Evolutionary conservation across 2,888 invertebrate genomes (phyloP).

Genomic region (Pomacea canaliculata): DNA sequence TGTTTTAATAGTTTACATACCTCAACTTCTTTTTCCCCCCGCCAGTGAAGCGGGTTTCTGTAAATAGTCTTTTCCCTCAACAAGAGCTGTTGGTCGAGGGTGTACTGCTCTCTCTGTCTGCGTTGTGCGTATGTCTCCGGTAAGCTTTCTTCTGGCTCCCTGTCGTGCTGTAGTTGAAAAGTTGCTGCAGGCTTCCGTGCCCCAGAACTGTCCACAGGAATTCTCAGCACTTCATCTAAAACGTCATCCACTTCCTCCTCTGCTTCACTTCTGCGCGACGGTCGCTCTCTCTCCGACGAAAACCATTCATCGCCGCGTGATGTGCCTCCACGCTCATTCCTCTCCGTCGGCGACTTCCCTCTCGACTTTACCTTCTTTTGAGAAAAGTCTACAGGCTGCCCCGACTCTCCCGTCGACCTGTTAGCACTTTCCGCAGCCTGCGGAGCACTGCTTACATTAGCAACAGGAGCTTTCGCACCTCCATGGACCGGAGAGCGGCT

Average conservation of each 20-base stretch:
- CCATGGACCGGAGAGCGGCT: background rate
- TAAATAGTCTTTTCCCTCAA: slow-evolving; percentile 48
- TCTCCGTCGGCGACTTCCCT: background rate
- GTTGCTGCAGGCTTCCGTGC: background rate
- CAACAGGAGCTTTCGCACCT: slow-evolving; percentile 25
- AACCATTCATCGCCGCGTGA: too few relatives aligned
- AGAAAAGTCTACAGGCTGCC: too few relatives aligned
- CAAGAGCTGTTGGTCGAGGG: slow-evolving; percentile 38
- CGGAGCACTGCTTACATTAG: slow-evolving; percentile 37
- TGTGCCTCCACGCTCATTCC: background rate
- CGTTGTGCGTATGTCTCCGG: slow-evolving; percentile 53
- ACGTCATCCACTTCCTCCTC: slow-evolving; percentile 26
- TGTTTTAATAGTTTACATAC: slow-evolving; percentile 3
- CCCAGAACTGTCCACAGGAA: slow-evolving; percentile 13
- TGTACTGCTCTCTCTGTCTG: slow-evolving; percentile 43
- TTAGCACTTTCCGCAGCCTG: background rate
- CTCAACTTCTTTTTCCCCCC: slow-evolving; percentile 21
- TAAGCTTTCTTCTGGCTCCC: background rate
- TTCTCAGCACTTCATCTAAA: slow-evolving; percentile 34
- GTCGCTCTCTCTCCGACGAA: background rate
- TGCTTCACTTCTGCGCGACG: background rate
- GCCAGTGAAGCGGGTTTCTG: slow-evolving; percentile 47
- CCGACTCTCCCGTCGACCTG: background rate
- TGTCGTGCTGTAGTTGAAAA: background rate
- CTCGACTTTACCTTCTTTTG: too few relatives aligned